A percentile compares a stretch with the other conserved stretches of the same genome.
phyloP scores from a whole-genome alignment of 2,888 invertebrate genomes.

The Ophion costatus region DNA sequence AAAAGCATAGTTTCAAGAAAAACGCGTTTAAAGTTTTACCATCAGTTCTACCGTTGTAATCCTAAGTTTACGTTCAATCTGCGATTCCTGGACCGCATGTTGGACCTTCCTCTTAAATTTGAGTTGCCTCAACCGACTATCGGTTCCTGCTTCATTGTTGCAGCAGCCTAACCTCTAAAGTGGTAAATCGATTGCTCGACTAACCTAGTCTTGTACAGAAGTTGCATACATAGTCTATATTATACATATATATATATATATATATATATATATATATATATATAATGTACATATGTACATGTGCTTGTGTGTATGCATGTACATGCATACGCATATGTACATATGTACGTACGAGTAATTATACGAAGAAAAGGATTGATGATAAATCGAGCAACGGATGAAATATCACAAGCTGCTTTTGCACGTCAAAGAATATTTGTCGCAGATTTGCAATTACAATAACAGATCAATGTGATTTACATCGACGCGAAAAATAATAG shows the following conservation, averaged over 20 bases:
- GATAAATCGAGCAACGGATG: slow-evolving; percentile 50
- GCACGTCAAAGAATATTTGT: slow-evolving; percentile 57
- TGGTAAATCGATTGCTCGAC: slow-evolving; percentile 78
- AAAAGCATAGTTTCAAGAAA: too few relatives aligned
- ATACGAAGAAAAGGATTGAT: slow-evolving; percentile 24
- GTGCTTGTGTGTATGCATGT: too few relatives aligned
- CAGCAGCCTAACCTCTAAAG: slow-evolving; percentile 1
- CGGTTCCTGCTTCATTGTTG: too few relatives aligned
- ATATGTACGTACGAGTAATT: slow-evolving; percentile 24
- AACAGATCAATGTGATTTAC: slow-evolving; percentile 2
- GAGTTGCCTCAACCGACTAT: too few relatives aligned
- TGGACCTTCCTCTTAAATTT: too few relatives aligned
- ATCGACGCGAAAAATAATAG: not conserved
- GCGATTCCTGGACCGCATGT: too few relatives aligned
- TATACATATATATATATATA: slow-evolving; percentile 63
- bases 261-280: slow-evolving; percentile 20
- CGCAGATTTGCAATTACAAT: slow-evolving; percentile 20
- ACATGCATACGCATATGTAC: too few relatives aligned
- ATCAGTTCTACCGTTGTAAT: too few relatives aligned
- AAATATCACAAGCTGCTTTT: slow-evolving; percentile 66
- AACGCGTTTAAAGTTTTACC: too few relatives aligned
- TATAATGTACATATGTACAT: not conserved
- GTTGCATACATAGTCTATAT: slow-evolving; percentile 76
- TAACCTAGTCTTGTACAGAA: slow-evolving; percentile 83
- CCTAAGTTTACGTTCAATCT: too few relatives aligned